Evolutionary conservation across 2,797 vertebrate genomes (phyloP).

Genomic region (Aeoliscus strigatus): DNA sequence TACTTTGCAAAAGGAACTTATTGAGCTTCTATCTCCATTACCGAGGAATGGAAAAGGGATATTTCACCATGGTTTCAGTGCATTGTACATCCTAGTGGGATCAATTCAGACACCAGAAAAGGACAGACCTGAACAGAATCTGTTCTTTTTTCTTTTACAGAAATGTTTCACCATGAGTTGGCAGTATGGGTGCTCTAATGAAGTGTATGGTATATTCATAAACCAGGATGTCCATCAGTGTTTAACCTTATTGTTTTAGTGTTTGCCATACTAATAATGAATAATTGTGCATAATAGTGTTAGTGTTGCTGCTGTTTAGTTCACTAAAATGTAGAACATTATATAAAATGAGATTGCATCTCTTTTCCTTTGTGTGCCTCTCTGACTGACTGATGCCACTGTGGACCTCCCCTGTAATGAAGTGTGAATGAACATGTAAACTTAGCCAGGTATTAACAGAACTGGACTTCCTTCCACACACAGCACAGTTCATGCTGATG

Average conservation of each 20-base stretch:
- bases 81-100: slow-evolving; percentile 23
- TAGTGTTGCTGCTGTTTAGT: too few relatives aligned
- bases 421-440: slow-evolving; percentile 81
- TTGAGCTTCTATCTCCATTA: slow-evolving; percentile 50
- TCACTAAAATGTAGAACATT: too few relatives aligned
- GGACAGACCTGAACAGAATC: slow-evolving; percentile 10
- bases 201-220: background rate
- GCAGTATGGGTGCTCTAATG: slow-evolving; percentile 5
- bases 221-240: background rate
- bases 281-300: background rate
- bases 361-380: slow-evolving; percentile 18
- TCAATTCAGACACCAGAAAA: slow-evolving; percentile 11
- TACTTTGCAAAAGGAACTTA: slow-evolving; percentile 45
- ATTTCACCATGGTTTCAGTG: slow-evolving; percentile 36
- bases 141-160: slow-evolving; percentile 16
- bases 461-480: slow-evolving; percentile 51
- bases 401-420: slow-evolving; percentile 62
- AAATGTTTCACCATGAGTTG: slow-evolving; percentile 23
- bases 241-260: background rate
- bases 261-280: background rate
- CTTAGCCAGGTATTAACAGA: slow-evolving; percentile 75
- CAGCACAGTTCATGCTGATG: slow-evolving; percentile 50
- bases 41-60: slow-evolving; percentile 41
- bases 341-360: background rate
- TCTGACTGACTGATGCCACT: slow-evolving; percentile 52